Evolutionary conservation across 2,113 vertebrate species (phyloP), one percentile per base, ranked within the genome.

Genomic region (Rhabdornis inornatus): DNA sequence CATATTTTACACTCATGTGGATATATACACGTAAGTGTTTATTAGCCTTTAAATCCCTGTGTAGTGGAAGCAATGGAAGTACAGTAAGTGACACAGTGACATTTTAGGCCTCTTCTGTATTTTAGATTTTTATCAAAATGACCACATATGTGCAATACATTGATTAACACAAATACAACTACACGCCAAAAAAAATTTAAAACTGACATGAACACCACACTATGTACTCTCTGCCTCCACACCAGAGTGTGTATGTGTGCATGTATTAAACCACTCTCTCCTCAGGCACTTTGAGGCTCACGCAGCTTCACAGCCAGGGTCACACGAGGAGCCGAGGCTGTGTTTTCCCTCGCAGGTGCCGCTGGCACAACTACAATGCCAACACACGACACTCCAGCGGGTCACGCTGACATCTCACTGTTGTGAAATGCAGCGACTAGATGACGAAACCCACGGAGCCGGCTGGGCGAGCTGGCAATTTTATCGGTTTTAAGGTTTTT

Each of bases 21-120:
- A 35, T 30, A 44, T 3, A 5, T 6, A 20, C 8, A 23, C 1
- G 0, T 13, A 60, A 44, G 15, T 23, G 56, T n/a, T 28, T 42
- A 52, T 27, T 16, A 63, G 30, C 30, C 16, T 60, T 83, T 28
- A 53, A 49, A 15, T 37, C 39, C 42, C 23, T 19, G 13, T 4
- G 13, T 37, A 35, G 42, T 52, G 4, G 33, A 75, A 78, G 27
- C 9, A 25, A 25, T 10, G 13, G 4, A 8, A 71, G 27, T 16
- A 30, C 17, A 56, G 0, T 8, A 80, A 55, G 12, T 18, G 44
- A 59, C 10, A 42, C 7, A 63, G 16, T 5, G 9, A 35, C 39
- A 61, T 18, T 78, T 50, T 22, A 66, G 42, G 16, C 33, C 4
- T 77, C 39, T 69, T 27, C 17, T 25, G 2, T 20, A 31, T 19